Base-by-base conservation (phyloP, 2,797 vertebrate genomes). In the Acestrorhynchus altus region DNA sequence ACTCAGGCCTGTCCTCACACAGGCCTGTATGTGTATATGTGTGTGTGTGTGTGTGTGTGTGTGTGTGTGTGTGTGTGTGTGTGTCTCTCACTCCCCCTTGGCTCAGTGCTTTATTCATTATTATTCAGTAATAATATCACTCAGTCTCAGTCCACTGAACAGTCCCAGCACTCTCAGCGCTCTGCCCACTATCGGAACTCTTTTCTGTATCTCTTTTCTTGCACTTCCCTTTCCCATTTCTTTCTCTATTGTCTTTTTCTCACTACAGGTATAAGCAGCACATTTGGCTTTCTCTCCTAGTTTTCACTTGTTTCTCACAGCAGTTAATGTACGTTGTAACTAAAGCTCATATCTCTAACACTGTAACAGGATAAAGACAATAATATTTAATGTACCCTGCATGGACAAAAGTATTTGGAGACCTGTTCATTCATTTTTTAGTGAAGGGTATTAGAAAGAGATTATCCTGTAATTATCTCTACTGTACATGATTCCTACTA, bases 221-320 rank as follows among this genome's bases (percentile, higher is more conserved):
- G 12, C 31, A 42, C 31, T 46, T 47, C 31, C 16, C n/a, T 13
- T 51, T 61, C 13, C 54, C 52, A 64, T 81, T 57, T 57, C 54
- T 81, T 28, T 24, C 68, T 51, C 39, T 26, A 54, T 69, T 52
- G 18, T 76, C 24, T 64, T n/a, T 57, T 60, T 66, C 46, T 60
- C 59, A 56, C 70, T 77, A 68, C n/a, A n/a, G n/a, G n/a, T n/a
- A n/a, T n/a, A n/a, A n/a, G n/a, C n/a, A n/a, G n/a, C n/a, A n/a
- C n/a, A n/a, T n/a, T n/a, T n/a, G n/a, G 44, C n/a, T n/a, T n/a
- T n/a, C n/a, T n/a, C n/a, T n/a, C n/a, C n/a, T n/a, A n/a, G n/a
- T n/a, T n/a, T n/a, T n/a, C n/a, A n/a, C n/a, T n/a, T n/a, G n/a
- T n/a, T n/a, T n/a, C 31, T 35, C 6, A 2, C 31, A n/a, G n/a